A percentile compares a stretch with the other conserved stretches of the same genome.
Evolutionary conservation across 2,888 invertebrate genomes (phyloP).

Genomic region (Sycophila texana): DNA sequence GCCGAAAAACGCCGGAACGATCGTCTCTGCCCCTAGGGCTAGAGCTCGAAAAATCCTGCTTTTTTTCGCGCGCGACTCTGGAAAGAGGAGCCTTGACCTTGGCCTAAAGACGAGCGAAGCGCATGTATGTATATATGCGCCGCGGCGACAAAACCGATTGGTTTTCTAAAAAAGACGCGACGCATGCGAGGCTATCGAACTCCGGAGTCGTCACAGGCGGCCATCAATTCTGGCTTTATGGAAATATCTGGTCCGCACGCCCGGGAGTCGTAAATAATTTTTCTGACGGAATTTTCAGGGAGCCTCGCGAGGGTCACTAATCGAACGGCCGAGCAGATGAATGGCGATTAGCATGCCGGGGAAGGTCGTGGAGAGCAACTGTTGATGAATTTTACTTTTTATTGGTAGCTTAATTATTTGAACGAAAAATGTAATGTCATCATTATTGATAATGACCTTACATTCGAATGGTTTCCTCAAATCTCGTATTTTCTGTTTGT

Average conservation of each 20-base stretch:
- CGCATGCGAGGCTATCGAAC: too few species aligned
- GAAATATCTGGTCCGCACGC: not conserved
- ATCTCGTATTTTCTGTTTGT: too few species aligned
- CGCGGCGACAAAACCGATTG: not conserved
- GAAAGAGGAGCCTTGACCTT: conserved; percentile 40
- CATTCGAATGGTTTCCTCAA: too few species aligned
- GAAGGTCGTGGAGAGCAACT: not conserved
- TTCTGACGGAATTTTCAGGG: not conserved
- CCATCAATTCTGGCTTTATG: conserved; percentile 2
- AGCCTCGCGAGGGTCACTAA: conserved; percentile 3
- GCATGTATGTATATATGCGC: not conserved
- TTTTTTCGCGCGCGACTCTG: conserved; percentile 21
- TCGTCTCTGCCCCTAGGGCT: conserved; percentile 15
- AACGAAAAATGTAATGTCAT: not conserved
- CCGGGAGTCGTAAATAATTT: conserved; percentile 2
- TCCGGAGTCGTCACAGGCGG: not conserved
- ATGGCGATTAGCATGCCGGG: not conserved
- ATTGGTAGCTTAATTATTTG: not conserved
- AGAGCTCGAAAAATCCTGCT: not conserved
- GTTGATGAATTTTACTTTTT: too few species aligned
- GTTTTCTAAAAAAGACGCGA: conserved; percentile 18
- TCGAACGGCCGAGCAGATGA: not conserved
- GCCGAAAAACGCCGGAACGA: not conserved
- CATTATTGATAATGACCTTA: not conserved
- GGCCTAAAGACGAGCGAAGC: conserved; percentile 27